Evolutionary conservation across 1,140 invertebrate genomes (phyloP), one percentile per base, ranked within the genome.

Genomic region (Drosophila kohkoa): DNA sequence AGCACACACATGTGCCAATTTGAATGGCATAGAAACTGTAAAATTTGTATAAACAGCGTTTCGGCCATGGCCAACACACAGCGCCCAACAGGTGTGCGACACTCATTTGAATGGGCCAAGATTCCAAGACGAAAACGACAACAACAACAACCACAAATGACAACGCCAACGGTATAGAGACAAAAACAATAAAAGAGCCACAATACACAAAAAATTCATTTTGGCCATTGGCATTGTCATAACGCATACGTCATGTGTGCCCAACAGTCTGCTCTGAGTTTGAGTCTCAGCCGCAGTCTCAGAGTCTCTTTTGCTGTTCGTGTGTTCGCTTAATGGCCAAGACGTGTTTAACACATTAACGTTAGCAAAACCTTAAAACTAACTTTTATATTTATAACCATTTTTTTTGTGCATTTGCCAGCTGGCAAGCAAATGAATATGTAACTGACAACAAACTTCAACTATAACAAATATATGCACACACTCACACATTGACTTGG

Each of bases 301-400:
- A 10, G 11, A 10, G n/a, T 43, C 4, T 55, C 7, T 69, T 58
- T 32, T 45, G 8, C 52, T 59, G 52, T 71, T 45, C 60, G 63
- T 60, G 52, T 49, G 35, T 16, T 38, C 67, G 64, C 64, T 77
- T 87, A 87, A 87, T 87, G 83, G 83, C 83, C 83, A 83, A 88
- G 83, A 87, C 83, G 83, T 87, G 83, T 88, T 88, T 81, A 75
- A 80, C 83, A 86, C 83, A 87, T 87, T 87, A 87, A 80, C 82
- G 78, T 88, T 87, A 82, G 57, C 35, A 65, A 63, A 60, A 79
- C 71, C 79, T 70, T 72, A 67, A 82, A 82, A 82, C 80, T 86
- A 64, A 82, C 64, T 82, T 78, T 86, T 79, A 86, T 80, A 75
- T 81, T 81, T 75, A 81, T 78, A 55, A 64, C 73, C 59, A 55